Conservation (phyloP, 2,113 vertebrate genomes). For the Nerophis ophidion region DNA sequence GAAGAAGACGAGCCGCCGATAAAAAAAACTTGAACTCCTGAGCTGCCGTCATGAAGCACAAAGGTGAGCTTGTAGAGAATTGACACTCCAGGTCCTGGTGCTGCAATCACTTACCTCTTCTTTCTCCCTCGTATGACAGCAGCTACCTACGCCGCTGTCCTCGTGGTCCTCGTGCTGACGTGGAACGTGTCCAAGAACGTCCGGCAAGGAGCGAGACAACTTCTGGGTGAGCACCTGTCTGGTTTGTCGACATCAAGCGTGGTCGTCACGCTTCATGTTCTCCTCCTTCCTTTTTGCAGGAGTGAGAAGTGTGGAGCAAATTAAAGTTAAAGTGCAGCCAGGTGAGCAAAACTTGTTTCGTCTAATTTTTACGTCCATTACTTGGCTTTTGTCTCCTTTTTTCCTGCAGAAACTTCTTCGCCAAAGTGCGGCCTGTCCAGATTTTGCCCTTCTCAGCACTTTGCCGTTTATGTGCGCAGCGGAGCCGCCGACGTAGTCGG, state of each 20-base stretch:
- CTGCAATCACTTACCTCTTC: background rate
- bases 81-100: background rate
- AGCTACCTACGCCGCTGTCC: background rate
- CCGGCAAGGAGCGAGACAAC: background rate
- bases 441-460: slow-evolving; percentile 64
- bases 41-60: slow-evolving; percentile 35
- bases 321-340: background rate
- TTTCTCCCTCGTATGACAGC: slow-evolving; percentile 28
- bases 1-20: slow-evolving; percentile 7
- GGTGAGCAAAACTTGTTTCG: slow-evolving; percentile 2
- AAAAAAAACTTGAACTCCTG: slow-evolving; percentile 1
- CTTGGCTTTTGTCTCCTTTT: background rate
- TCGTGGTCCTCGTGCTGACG: slow-evolving; percentile 32
- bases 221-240: slow-evolving; percentile 30
- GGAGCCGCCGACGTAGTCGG: slow-evolving; percentile 79
- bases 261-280: too few relatives aligned
- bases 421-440: slow-evolving; percentile 67
- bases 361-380: background rate
- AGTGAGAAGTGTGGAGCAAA: accelerated
- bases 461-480: slow-evolving; percentile 74
- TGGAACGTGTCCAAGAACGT: slow-evolving; percentile 23
- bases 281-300: slow-evolving; percentile 13
- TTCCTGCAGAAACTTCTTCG: slow-evolving; percentile 12
- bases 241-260: too few relatives aligned
- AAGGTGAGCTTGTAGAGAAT: slow-evolving; percentile 43